Conservation (phyloP, 2,113 vertebrate species). For the Bettongia penicillata region DNA sequence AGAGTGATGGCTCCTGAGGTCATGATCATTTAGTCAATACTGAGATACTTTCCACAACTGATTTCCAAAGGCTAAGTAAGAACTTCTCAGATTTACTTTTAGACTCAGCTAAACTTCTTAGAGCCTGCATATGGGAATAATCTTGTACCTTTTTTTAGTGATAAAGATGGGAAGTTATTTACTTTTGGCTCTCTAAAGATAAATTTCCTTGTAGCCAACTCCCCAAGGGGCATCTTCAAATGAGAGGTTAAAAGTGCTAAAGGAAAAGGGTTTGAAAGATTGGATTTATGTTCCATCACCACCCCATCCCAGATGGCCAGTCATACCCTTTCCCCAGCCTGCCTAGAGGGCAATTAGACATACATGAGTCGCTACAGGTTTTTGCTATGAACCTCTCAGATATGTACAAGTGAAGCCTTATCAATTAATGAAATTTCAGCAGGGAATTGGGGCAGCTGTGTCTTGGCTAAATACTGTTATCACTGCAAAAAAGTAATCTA, state of each 20-base stretch:
- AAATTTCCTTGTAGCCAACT: neutral
- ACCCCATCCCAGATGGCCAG: too few species aligned
- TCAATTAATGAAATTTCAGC: too few species aligned
- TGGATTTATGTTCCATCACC: neutral
- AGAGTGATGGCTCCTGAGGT: neutral
- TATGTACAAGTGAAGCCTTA: too few species aligned
- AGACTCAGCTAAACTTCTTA: neutral
- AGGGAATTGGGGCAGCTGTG: too few species aligned
- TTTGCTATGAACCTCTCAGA: too few species aligned
- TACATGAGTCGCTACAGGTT: too few species aligned
- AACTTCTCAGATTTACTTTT: neutral
- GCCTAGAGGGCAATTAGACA: too few species aligned
- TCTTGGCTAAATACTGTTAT: too few species aligned
- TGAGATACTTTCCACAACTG: neutral
- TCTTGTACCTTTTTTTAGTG: neutral
- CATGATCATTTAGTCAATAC: neutral
- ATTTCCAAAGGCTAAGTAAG: neutral
- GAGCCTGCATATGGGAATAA: neutral
- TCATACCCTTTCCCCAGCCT: too few species aligned
- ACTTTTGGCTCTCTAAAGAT: neutral
- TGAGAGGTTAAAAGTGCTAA: neutral
- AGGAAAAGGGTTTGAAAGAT: neutral
- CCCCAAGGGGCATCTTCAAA: neutral
- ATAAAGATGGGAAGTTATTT: neutral
- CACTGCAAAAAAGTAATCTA: too few species aligned